A percentile compares a stretch with the other conserved stretches of the same genome.
Evolutionary conservation across 1,140 invertebrate genomes (phyloP).

Genomic region (Panulirus ornatus): DNA sequence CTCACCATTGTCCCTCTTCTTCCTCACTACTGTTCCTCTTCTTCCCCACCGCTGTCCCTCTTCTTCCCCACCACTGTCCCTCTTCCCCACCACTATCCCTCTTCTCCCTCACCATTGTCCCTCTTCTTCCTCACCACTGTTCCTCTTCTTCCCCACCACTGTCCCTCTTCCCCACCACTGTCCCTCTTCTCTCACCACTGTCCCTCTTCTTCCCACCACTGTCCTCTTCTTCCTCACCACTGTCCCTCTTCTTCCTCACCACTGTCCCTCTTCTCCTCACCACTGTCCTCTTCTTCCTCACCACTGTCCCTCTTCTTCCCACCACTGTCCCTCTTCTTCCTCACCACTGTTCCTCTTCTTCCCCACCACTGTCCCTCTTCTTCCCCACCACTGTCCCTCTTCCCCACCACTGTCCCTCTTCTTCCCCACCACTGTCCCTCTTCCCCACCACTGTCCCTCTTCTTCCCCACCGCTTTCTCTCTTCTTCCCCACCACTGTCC

Average conservation of each 20-base stretch:
- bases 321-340: constrained; percentile 8
- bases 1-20: background rate
- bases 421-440: background rate
- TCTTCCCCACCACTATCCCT: background rate
- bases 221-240: background rate
- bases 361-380: background rate
- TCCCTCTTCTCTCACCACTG: background rate
- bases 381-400: background rate
- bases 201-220: background rate
- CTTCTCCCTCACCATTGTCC: too few relatives aligned
- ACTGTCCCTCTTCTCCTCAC: background rate
- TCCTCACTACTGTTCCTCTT: background rate
- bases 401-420: background rate
- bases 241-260: background rate
- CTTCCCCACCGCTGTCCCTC: background rate
- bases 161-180: background rate
- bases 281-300: too few relatives aligned
- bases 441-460: background rate
- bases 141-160: background rate
- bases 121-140: background rate
- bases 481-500: background rate
- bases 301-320: background rate
- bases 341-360: background rate
- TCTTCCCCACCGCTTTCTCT: background rate
- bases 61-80: background rate